Evolutionary conservation across 2,113 vertebrate species (phyloP), one percentile per base, ranked within the genome.

Genomic region (Erythrocercus mccallii): DNA sequence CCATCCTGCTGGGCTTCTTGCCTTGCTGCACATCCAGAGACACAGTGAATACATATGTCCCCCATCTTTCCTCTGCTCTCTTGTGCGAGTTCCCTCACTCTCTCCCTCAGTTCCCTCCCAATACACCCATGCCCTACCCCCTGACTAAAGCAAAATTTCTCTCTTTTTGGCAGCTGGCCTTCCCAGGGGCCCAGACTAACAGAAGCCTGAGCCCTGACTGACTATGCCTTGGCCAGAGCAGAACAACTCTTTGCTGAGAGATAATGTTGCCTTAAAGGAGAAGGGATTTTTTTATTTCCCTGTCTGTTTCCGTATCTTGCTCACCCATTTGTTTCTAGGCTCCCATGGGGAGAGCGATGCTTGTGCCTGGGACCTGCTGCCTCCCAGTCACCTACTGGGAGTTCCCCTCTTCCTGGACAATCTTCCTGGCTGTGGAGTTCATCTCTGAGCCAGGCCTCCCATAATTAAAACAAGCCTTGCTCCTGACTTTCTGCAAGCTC

Each of bases 191-290:
- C 83, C 69, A 81, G 44, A 58, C 76, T 94, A 71, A 90, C 92
- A 96, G 95, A 93, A 96, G 94, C 76, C 51, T 64, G 68, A 95
- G 93, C 64, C 51, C 85, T 71, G 81, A 62, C 61, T 92, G 72
- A 86, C 82, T 92, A 77, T 28, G 69, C 61, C 33, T 92, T 79
- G 80, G 92, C 82, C 86, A 77, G 65, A 86, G 54, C 2, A 0
- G 58, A 92, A 50, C 69, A 92, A 65, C 53, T 90, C 66, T 84
- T 90, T 5, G 5, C 81, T 4, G 48, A 83, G 76, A 96, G 90
- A 90, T 86, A 90, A 35, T 6, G 3, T 88, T 94, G 82, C 82
- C 88, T 96, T 97, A 96, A 97, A 97, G 95, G 85, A 93, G 76
- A 90, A 95, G 50, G 21, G 16, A 38, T 60, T 47, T 54, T 74